Conservation (phyloP, 2,888 invertebrate genomes). For the Hemistola chrysoprasaria region DNA sequence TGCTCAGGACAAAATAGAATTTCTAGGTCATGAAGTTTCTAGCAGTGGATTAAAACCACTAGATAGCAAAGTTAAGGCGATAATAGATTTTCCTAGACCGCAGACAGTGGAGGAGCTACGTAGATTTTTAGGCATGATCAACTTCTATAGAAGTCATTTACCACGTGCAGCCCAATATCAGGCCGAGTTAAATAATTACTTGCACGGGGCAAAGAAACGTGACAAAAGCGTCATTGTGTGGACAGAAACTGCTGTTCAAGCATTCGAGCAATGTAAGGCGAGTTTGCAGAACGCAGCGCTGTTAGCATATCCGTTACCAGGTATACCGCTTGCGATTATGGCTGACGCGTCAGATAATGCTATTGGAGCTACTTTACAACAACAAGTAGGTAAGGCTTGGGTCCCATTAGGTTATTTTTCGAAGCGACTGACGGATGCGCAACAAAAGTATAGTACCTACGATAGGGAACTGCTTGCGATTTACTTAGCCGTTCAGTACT, state of each 20-base stretch:
- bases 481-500: too few species aligned
- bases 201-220: constrained; percentile 1
- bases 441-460: constrained; percentile 4
- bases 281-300: not conserved
- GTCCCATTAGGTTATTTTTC: too few species aligned
- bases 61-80: too few species aligned
- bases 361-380: too few species aligned
- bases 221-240: constrained; percentile 1
- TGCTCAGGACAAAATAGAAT: constrained; percentile 3
- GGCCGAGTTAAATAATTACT: constrained; percentile 3
- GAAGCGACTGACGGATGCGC: not conserved
- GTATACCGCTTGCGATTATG: not conserved
- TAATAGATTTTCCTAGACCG: constrained; percentile 9
- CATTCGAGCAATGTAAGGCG: not conserved
- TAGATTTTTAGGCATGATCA: constrained; percentile 12
- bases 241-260: not conserved
- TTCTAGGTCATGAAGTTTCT: constrained; percentile 11
- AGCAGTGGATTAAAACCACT: constrained; percentile 1
- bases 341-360: not conserved
- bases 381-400: too few species aligned
- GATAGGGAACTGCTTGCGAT: constrained; percentile 5
- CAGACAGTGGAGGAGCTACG: constrained; percentile 5
- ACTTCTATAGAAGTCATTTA: constrained; percentile 14
- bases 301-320: not conserved
- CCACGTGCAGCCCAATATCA: constrained; percentile 6